Percentiles rank a stretch among this genome's conserved stretches.
These are phyloP conservation scores for Enteromius treurensis DNA, from an alignment of 2,797 vertebrate species.

Conservation along the genomic window DNA sequence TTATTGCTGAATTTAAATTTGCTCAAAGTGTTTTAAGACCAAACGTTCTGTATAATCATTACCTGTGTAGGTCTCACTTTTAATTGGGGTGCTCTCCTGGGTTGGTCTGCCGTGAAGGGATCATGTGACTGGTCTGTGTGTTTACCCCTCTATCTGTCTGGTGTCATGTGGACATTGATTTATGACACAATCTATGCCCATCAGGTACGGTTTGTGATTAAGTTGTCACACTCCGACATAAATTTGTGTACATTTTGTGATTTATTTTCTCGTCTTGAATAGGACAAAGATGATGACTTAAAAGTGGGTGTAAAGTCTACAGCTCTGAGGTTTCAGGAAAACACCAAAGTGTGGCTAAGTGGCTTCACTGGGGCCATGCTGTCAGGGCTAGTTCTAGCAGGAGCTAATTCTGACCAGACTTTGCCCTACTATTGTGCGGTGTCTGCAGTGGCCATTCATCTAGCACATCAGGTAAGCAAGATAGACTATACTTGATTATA, in stretches of 20 bases:
- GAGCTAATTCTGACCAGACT: constrained; percentile 84
- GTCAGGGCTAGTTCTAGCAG: constrained; percentile 80
- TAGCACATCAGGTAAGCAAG: constrained; percentile 84
- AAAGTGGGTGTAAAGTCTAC: constrained; percentile 92
- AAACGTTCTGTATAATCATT: background rate
- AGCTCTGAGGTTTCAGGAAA: constrained; percentile 84
- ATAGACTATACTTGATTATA: background rate
- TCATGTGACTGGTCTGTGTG: constrained; percentile 92
- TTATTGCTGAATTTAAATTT: background rate
- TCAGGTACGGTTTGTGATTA: constrained; percentile 79
- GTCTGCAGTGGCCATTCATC: constrained; percentile 77
- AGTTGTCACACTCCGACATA: background rate
- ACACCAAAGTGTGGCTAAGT: constrained; percentile 90
- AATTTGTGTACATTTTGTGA: background rate
- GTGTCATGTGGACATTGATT: constrained; percentile 94
- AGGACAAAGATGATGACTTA: constrained; percentile 92
- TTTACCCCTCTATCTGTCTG: constrained; percentile 92
- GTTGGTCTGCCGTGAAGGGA: constrained; percentile 90
- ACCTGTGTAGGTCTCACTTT: constrained; percentile 85
- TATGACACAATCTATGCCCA: constrained; percentile 98
- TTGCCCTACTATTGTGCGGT: constrained; percentile 85
- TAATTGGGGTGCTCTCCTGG: constrained; percentile 95
- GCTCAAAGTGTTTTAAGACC: background rate
- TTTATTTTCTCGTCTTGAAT: background rate
- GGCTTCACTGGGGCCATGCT: constrained; percentile 87